Base-by-base conservation (phyloP, 2,113 vertebrate genomes). In the Gymnocephalus cernua region DNA sequence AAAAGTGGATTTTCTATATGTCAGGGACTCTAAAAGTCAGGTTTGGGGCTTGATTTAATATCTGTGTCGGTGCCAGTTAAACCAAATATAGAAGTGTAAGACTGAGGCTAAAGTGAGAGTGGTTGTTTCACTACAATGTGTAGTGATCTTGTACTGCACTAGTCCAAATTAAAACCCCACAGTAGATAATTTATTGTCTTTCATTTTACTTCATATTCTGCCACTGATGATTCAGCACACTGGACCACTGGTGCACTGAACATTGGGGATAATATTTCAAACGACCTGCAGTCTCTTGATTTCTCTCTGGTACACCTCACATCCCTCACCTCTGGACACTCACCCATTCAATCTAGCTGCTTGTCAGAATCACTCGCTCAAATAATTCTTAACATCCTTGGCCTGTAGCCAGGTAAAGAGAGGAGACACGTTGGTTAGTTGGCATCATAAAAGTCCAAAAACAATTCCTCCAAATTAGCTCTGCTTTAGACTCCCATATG, bases 291-390 rank as follows among this genome's bases (percentile, higher is more conserved):
- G 70, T 18, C 61, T 62, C 47, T 53, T 69, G 23, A 11, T 68
- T 38, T 66, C 47, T 64, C 27, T 51, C 27, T 48, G 53, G 38
- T 48, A 4, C 59, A 35, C 21, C 25, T 51, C 62, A 54, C 48
- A 44, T n/a, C 44, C 23, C 25, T 59, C 27, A 29, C 66, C 25
- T 61, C 51, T 62, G 53, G 32, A 83, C 47, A 41, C 61, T 62
- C 27, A 67, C 72, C 29, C 48, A 75, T 72, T 61, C 29, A 61
- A 44, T 68, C 19, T 56, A 23, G 48, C 57, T 44, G 18, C 71
- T 47, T 79, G 69, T 79, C 59, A 66, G 45, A 77, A 6, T 32
- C 21, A 62, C 73, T 47, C 1, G 12, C 29, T 75, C 51, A 32
- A 67, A 47, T 61, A 27, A 23, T 59, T n/a, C 41, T 65, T 32